These are phyloP conservation scores for Meriones psammophilus DNA, from an alignment of 2,797 vertebrate species.

Conservation along the genomic window DNA sequence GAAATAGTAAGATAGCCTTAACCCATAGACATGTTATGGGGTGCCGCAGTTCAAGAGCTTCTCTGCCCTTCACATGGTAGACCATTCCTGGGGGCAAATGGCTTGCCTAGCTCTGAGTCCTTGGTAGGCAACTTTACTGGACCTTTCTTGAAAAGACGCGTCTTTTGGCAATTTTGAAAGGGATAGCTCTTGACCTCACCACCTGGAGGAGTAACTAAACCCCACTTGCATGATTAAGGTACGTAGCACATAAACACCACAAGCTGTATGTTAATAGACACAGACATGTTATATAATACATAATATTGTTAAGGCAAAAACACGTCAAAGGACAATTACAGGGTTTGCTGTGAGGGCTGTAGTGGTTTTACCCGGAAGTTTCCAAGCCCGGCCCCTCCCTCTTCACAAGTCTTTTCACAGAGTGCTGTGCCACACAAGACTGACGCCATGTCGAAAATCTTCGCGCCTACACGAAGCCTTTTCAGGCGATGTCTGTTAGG, in stretches of 20 bases:
- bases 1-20: conserved; percentile 28
- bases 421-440: not conserved
- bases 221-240: not conserved
- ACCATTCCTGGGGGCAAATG: not conserved
- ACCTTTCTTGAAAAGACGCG: not conserved
- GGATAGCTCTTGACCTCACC: conserved; percentile 16
- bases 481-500: not conserved
- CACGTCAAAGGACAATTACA: conserved; percentile 29
- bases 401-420: not conserved
- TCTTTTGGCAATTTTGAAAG: conserved; percentile 46
- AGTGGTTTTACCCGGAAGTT: not conserved
- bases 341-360: not conserved
- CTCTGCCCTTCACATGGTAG: not conserved
- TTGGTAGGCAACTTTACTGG: conserved; percentile 1
- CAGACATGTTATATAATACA: not conserved
- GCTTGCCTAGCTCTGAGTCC: conserved; percentile 17
- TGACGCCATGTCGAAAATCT: not conserved
- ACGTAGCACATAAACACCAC: not conserved
- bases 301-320: not conserved
- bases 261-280: not conserved
- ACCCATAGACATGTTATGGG: not conserved
- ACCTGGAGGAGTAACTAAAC: conserved; percentile 51
- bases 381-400: not conserved
- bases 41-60: not conserved
- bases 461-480: not conserved